Evolutionary conservation across 2,113 vertebrate species (phyloP).

Genomic region (Vanacampus margaritifer): DNA sequence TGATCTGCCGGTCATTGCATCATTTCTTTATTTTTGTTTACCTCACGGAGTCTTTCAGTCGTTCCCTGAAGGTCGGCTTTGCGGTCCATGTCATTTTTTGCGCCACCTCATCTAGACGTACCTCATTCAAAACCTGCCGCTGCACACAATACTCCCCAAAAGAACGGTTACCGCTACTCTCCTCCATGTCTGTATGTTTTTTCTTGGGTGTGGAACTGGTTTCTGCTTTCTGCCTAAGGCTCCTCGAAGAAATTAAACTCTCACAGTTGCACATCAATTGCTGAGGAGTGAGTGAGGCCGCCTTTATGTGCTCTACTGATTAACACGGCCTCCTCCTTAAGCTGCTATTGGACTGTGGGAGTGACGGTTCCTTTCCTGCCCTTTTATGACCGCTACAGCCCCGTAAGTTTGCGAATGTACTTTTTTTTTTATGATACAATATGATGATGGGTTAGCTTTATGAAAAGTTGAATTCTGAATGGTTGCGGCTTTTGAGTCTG

Average conservation of each 20-base stretch:
- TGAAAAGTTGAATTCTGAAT: neutral
- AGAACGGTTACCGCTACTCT: neutral
- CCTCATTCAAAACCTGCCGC: slow-evolving; percentile 73
- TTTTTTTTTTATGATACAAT: neutral
- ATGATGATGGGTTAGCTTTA: too few species aligned
- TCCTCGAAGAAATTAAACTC: neutral
- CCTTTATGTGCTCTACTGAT: slow-evolving; percentile 9
- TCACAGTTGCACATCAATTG: neutral
- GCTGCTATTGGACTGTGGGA: slow-evolving; percentile 35
- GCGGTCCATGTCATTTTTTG: slow-evolving; percentile 47
- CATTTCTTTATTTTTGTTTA: slow-evolving; percentile 2
- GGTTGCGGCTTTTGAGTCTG: too few species aligned
- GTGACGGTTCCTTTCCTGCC: slow-evolving; percentile 28
- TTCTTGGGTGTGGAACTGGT: neutral
- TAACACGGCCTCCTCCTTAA: slow-evolving; percentile 11
- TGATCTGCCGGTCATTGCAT: neutral
- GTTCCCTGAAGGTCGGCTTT: slow-evolving; percentile 35
- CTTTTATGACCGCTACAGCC: slow-evolving; percentile 15
- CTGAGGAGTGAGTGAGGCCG: slow-evolving; percentile 6
- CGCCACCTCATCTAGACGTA: slow-evolving; percentile 75
- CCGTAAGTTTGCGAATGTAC: neutral
- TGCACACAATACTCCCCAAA: slow-evolving; percentile 45
- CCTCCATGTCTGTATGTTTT: slow-evolving; percentile 17
- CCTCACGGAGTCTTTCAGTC: slow-evolving; percentile 49
- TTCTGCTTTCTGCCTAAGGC: neutral